These are phyloP conservation scores for Rutpela maculata DNA, from an alignment of 2,888 invertebrate genomes.

Conservation along the genomic window DNA sequence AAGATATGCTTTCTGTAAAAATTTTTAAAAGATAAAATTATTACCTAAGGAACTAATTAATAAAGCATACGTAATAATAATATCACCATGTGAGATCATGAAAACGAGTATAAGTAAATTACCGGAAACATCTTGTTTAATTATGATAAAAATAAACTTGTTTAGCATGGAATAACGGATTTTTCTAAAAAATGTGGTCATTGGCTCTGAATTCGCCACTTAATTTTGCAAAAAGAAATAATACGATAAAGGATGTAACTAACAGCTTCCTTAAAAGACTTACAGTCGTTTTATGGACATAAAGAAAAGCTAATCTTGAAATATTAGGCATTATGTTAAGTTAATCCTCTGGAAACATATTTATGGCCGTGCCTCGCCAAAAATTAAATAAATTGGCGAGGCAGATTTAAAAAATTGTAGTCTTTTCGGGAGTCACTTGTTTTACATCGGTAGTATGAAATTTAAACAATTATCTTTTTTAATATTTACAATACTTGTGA, in stretches of 20 bases:
- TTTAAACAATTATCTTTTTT: no score
- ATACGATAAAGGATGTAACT: neutral
- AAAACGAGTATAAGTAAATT: neutral
- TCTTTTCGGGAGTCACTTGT: no score
- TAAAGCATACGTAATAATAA: neutral
- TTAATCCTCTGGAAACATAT: neutral
- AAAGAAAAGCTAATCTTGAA: neutral
- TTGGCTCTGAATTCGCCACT: neutral
- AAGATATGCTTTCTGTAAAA: no score
- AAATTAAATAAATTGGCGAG: no score
- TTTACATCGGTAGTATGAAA: no score
- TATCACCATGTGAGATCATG: neutral
- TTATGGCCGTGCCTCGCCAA: neutral
- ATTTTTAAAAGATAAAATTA: no score
- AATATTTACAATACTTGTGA: no score
- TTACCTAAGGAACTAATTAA: neutral
- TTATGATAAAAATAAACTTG: neutral
- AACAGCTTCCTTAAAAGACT: neutral
- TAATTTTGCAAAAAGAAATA: neutral
- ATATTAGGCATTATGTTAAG: neutral
- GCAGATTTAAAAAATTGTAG: no score
- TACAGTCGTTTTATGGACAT: neutral
- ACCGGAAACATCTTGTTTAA: neutral
- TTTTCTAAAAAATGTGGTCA: slow-evolving; percentile 17
- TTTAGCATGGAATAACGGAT: slow-evolving; percentile 3